Base-by-base conservation (phyloP, 2,888 invertebrate species). In the Piscicola geometra region DNA sequence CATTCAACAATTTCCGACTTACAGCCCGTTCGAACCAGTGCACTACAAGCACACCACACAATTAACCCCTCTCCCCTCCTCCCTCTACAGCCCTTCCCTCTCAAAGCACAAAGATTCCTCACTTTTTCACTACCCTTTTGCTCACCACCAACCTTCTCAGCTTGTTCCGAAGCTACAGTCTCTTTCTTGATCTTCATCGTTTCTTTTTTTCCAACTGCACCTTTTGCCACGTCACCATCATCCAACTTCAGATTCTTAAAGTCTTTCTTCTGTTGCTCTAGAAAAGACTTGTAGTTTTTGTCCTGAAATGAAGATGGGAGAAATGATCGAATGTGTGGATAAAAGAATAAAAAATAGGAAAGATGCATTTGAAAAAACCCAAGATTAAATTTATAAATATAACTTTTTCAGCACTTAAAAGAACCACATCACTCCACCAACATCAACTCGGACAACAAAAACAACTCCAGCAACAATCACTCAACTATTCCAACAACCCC, bases 251-350 rank as follows among this genome's bases (percentile, higher is more conserved):
- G 5, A 21, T 35, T 36, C 70, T 77, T 77, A 32, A 75, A n/a
- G 50, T 75, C 75, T 41, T 67, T 69, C 30, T 52, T 75, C 71
- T 77, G 75, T 2, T 15, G 25, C 47, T 77, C 77, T 21, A 64
- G 64, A 28, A 77, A 75, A 18, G 32, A 33, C 60, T 71, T 77
- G 35, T 70, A 47, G n/a, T 50, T 71, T 71, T 50, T 75, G 32
- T 77, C 77, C 77, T 77, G 70, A n/a, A n/a, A n/a, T n/a, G n/a
- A n/a, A n/a, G n/a, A n/a, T n/a, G n/a, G n/a, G n/a, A n/a, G n/a
- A n/a, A n/a, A n/a, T n/a, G n/a, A n/a, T n/a, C n/a, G n/a, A n/a
- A n/a, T n/a, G n/a, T n/a, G n/a, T n/a, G n/a, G n/a, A n/a, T n/a
- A n/a, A n/a, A n/a, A n/a, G n/a, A n/a, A n/a, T n/a, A n/a, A n/a